Conservation (phyloP, 1,140 invertebrate species). For the Drosophila kanapiae region DNA sequence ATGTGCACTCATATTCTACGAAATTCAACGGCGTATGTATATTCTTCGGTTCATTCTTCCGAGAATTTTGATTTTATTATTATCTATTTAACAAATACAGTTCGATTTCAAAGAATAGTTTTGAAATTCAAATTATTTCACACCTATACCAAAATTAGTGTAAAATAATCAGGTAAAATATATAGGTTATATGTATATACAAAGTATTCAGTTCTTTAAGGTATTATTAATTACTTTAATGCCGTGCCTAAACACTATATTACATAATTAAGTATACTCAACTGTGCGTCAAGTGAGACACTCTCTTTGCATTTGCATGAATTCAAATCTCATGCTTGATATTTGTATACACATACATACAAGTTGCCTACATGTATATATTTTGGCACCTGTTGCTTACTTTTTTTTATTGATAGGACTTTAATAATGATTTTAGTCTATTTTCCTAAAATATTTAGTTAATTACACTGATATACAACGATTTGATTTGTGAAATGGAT, state of each 20-base stretch:
- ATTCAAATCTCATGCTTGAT: background rate
- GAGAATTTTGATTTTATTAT: slow-evolving; percentile 55
- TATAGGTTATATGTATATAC: slow-evolving; percentile 11
- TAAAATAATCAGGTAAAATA: slow-evolving; percentile 6
- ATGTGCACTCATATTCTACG: slow-evolving; percentile 66
- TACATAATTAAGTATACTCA: background rate
- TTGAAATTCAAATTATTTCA: slow-evolving; percentile 11
- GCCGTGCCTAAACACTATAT: background rate
- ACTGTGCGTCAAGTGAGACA: background rate
- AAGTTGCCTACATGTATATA: background rate
- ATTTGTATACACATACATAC: background rate
- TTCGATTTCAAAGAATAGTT: slow-evolving; percentile 18
- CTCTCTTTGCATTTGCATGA: background rate
- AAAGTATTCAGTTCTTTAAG: background rate
- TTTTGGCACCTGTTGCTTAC: slow-evolving; percentile 33
- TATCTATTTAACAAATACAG: slow-evolving; percentile 33
- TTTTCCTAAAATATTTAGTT: slow-evolving; percentile 9
- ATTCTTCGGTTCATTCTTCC: slow-evolving; percentile 57
- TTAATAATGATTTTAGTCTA: background rate
- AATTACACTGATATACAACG: slow-evolving; percentile 1
- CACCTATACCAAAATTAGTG: background rate
- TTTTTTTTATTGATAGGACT: background rate
- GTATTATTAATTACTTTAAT: background rate
- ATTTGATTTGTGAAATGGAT: slow-evolving; percentile 51
- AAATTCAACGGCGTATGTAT: slow-evolving; percentile 37